Evolutionary conservation across 2,888 invertebrate genomes (phyloP).

Genomic region (Synergus japonicus): DNA sequence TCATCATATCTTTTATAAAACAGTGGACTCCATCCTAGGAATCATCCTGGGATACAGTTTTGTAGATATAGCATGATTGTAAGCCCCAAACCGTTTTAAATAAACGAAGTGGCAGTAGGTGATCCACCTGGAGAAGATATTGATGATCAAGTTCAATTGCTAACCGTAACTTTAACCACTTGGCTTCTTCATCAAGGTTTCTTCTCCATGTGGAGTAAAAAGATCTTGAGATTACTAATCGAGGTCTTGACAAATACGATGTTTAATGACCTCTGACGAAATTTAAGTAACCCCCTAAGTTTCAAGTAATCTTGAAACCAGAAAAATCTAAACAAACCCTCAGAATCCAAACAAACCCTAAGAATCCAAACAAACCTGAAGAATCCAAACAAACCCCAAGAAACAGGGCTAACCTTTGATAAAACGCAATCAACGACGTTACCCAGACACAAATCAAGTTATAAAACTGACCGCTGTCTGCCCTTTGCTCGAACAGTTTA

Average conservation of each 20-base stretch:
- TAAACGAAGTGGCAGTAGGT: not conserved
- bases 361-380: conserved; percentile 22
- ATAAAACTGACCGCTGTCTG: conserved; percentile 64
- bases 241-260: not conserved
- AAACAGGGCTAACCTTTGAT: conserved; percentile 56
- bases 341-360: conserved; percentile 36
- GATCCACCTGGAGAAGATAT: not conserved
- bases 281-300: not conserved
- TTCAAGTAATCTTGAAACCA: not conserved
- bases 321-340: not conserved
- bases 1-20: not conserved
- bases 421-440: conserved; percentile 46
- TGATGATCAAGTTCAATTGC: not conserved
- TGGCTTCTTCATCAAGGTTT: not conserved
- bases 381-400: conserved; percentile 37
- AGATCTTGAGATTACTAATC: not conserved
- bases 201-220: not conserved
- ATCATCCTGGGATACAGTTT: not conserved
- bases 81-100: not conserved
- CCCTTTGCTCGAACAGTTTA: conserved; percentile 80
- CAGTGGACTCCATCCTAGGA: conserved; percentile 4
- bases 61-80: not conserved
- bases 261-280: not conserved
- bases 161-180: not conserved
- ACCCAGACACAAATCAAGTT: conserved; percentile 55